Evolutionary conservation across 2,113 vertebrate genomes (phyloP), one percentile per base, ranked within the genome.

Genomic region (Ploceus nigricollis): DNA sequence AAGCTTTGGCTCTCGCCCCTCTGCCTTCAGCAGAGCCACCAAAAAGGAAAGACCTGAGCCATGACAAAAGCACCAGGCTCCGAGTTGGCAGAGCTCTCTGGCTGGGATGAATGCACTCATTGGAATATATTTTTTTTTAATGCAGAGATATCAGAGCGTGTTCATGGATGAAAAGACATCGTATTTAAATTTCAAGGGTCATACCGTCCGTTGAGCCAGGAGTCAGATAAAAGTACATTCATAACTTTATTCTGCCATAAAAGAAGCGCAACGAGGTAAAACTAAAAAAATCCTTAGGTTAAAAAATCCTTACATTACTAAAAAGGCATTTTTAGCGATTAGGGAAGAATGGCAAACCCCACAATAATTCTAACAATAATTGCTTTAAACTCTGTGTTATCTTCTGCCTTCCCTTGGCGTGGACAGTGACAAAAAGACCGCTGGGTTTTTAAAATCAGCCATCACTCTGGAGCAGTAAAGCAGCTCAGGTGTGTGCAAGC

Each of bases 171-270:
- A 94, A 94, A 92, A 91, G 83, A 45, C 73, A 17, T 37, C 25
- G 12, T 82, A 85, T 96, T 95, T 91, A 92, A 95, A 94, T 97
- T 92, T 95, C 87, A 95, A 93, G 87, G 94, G 87, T 82, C 73
- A 16, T 53, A 50, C 27, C 15, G 3, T 92, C 86, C 7, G 7
- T 82, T 84, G 86, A 93, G 86, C 71, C 79, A 82, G 45, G 73
- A 94, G 82, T 87, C 37, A 75, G 91, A 87, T 94, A 50, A 87
- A 95, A 96, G 90, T 53, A 48, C 54, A 78, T 68, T 95, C 83
- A 10, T 80, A 76, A 91, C 81, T 85, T 94, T 90, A 61, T 89
- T 94, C 92, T 91, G 63, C 84, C 71, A 37, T 76, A 70, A 88
- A 96, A 87, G 89, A 89, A 87, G 58, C 2, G 7, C 4, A 1